A percentile compares a stretch with the other conserved stretches of the same genome.
phyloP scores from a whole-genome alignment of 1,140 invertebrate species.

The Tetranychus urticae region DNA sequence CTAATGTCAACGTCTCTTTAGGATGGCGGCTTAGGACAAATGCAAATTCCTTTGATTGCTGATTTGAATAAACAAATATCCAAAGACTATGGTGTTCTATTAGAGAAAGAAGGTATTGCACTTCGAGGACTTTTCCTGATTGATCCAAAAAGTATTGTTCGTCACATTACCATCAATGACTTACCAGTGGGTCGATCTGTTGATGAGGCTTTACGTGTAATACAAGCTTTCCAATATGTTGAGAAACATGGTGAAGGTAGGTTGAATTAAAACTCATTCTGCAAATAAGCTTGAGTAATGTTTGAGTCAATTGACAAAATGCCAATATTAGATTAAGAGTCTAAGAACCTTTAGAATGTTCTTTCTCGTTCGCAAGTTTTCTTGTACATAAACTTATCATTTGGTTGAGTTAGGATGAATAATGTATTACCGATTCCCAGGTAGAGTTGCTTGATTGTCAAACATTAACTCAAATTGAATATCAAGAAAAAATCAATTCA shows the following conservation, averaged over 20 bases:
- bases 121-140: conserved; percentile 44
- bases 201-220: conserved; percentile 65
- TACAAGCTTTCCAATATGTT: conserved; percentile 80
- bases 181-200: conserved; percentile 37
- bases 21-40: conserved; percentile 55
- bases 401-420: no score
- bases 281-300: no score
- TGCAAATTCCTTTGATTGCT: conserved; percentile 68
- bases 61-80: conserved; percentile 76
- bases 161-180: conserved; percentile 26
- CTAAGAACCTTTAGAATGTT: no score
- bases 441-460: conserved; percentile 8
- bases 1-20: not conserved
- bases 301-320: no score
- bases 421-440: not conserved
- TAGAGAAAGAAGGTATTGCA: conserved; percentile 60
- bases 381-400: no score
- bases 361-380: no score
- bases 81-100: conserved; percentile 40
- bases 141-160: conserved; percentile 33
- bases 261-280: no score
- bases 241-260: conserved; percentile 58
- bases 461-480: not conserved
- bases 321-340: no score
- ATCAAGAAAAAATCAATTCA: not conserved